Base-by-base conservation (phyloP, 1,140 invertebrate species). In the Drosophila pseudoananassae region DNA sequence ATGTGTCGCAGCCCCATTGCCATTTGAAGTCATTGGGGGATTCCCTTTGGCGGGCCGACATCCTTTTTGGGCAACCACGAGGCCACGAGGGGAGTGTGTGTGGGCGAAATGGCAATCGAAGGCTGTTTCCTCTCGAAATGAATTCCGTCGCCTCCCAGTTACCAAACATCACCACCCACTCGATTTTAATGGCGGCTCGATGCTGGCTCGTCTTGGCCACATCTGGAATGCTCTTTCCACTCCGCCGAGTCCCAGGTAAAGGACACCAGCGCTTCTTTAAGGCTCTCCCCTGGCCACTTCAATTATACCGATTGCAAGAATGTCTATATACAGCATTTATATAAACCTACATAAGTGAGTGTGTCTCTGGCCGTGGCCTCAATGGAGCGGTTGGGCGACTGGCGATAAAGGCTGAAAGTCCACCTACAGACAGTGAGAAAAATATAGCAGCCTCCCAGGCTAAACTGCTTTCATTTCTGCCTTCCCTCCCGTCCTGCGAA, bases 281-380 rank as follows among this genome's bases (percentile, higher is more conserved):
- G 38, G 38, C 31, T 8, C 31, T 33, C 40, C 38, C 43, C 46
- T 27, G 75, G 54, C 58, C 61, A 72, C 81, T 74, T 83, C 76
- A 83, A 83, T 83, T 83, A 83, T 85, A 83, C 80, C 73, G 76
- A 83, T 83, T 79, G 76, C 57, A 40, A 52, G 25, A 58, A 50
- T 52, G 57, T 63, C 14, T 40, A 31, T 49, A 17, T 43, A 43
- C 8, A 17, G 17, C 40, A 40, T 52, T 56, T 61, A 20, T 40
- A 31, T 38, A 45, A 45, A 6, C 9, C 27, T 20, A 33, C 45
- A 64, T 27, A 45, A 45, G 5, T 36, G 23, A 9, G 46, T 17
- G 17, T 23, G 43, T 23, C 20, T 46, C 43, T 46, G 43, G 43
- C 4, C 10, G 3, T 46, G 43, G 8, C 43, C 43, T 46, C 43